Conservation (phyloP, 2,113 vertebrate species). For the Ascaphus truei region DNA sequence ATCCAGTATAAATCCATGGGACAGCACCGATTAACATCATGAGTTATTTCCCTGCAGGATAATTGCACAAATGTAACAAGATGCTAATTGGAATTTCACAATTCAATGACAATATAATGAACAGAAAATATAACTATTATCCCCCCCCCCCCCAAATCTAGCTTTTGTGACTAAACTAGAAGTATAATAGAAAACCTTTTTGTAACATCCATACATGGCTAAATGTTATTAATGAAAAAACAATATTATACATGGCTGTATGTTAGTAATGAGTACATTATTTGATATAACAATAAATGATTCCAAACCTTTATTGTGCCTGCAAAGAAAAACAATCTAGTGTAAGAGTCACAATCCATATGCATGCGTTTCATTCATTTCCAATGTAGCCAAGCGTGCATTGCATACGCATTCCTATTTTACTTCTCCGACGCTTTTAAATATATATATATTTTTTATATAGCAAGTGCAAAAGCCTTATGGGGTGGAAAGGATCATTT, state of each 20-base stretch:
- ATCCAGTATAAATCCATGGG: not conserved
- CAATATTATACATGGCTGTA: too few species aligned
- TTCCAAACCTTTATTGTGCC: constrained; percentile 62
- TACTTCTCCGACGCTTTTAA: constrained; percentile 30
- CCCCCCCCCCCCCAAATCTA: too few species aligned
- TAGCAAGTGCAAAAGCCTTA: constrained; percentile 65
- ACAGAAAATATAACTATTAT: not conserved
- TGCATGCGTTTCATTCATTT: constrained; percentile 67
- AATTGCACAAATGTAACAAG: too few species aligned
- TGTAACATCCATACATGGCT: too few species aligned
- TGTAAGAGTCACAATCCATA: constrained; percentile 42
- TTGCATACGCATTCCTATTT: constrained; percentile 43
- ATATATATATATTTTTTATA: constrained; percentile 43
- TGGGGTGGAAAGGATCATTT: constrained; percentile 44
- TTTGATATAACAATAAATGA: not conserved
- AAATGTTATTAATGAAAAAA: too few species aligned
- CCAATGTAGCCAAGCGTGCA: constrained; percentile 65
- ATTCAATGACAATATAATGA: not conserved
- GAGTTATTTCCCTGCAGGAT: too few species aligned
- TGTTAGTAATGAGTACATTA: too few species aligned
- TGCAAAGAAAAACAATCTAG: constrained; percentile 65
- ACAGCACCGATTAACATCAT: too few species aligned
- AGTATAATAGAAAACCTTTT: too few species aligned
- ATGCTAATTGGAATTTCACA: too few species aligned
- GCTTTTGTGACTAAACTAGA: too few species aligned